A percentile compares a stretch with the other conserved stretches of the same genome.
Conservation (phyloP, 2,888 invertebrate genomes). For the Philereme transversata region DNA sequence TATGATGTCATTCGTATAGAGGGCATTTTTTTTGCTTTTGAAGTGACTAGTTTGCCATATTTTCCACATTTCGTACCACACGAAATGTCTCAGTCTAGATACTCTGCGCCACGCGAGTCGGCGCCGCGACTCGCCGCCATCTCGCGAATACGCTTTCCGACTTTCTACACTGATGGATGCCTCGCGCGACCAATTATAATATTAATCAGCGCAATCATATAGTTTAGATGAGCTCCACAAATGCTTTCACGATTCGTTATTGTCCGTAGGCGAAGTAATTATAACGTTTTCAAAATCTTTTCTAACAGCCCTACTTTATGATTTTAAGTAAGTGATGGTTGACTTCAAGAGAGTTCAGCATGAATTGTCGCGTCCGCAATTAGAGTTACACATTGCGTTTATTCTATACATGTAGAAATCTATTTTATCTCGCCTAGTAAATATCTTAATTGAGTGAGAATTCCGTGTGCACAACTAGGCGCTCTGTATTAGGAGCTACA, state of each 20-base stretch:
- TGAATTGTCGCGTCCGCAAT: not conserved
- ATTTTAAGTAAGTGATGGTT: not conserved
- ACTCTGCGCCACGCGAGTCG: slow-evolving; percentile 66
- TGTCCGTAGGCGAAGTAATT: slow-evolving; percentile 24
- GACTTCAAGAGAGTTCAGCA: not conserved
- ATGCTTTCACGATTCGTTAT: slow-evolving; percentile 62
- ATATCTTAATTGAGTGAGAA: slow-evolving; percentile 39
- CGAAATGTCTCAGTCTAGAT: slow-evolving; percentile 75
- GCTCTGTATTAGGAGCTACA: slow-evolving; percentile 48
- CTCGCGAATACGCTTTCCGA: slow-evolving; percentile 69
- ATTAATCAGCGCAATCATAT: slow-evolving; percentile 81
- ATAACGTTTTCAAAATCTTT: slow-evolving; percentile 14
- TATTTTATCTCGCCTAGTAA: slow-evolving; percentile 24
- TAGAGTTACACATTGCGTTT: not conserved
- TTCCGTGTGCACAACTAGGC: slow-evolving; percentile 34
- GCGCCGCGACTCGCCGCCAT: slow-evolving; percentile 46
- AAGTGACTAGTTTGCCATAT: slow-evolving; percentile 17
- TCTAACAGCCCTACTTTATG: not conserved
- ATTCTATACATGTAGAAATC: slow-evolving; percentile 25
- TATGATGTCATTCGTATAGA: not conserved
- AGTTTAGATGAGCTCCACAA: slow-evolving; percentile 68
- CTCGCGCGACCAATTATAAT: slow-evolving; percentile 80
- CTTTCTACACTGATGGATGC: slow-evolving; percentile 82
- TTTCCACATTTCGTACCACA: slow-evolving; percentile 48
- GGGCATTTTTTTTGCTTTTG: not conserved